phyloP scores from a whole-genome alignment of 2,888 invertebrate genomes.

The Ptychoptera albimana region DNA sequence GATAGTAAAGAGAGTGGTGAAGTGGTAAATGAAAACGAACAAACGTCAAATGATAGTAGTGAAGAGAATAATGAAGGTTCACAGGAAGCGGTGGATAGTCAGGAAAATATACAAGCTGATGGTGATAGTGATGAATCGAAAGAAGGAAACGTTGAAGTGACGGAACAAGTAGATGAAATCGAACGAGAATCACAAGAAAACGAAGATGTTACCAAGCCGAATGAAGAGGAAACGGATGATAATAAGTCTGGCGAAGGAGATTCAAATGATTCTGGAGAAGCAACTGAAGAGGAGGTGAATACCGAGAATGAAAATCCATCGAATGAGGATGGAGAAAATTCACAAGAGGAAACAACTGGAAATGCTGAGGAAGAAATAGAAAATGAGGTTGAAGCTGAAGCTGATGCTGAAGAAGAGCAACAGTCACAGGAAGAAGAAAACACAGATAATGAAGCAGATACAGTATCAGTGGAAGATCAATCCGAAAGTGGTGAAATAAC shows the following conservation, averaged over 20 bases:
- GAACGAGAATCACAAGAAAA: constrained; percentile 1
- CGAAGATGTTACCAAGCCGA: neutral
- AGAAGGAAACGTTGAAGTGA: neutral
- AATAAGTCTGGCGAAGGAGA: neutral
- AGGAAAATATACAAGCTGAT: constrained; percentile 15
- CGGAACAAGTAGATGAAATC: constrained; percentile 1
- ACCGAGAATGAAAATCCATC: constrained; percentile 1
- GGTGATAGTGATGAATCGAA: constrained; percentile 16
- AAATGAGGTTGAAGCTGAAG: neutral
- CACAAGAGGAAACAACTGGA: neutral
- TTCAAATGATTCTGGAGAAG: neutral
- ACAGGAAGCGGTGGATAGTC: constrained; percentile 9
- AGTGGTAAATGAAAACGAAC: constrained; percentile 8
- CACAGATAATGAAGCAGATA: neutral
- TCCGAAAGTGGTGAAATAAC: too few relatives aligned
- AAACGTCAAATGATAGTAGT: constrained; percentile 6
- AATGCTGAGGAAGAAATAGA: constrained; percentile 1
- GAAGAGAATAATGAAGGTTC: constrained; percentile 13
- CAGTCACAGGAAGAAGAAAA: neutral
- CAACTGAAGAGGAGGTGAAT: constrained; percentile 1
- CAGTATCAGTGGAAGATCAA: neutral
- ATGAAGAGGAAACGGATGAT: neutral
- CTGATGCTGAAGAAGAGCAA: neutral
- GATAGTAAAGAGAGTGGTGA: constrained; percentile 6
- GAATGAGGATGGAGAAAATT: constrained; percentile 4